phyloP scores from a whole-genome alignment of 2,888 invertebrate species.

The Pasiphila rectangulata region DNA sequence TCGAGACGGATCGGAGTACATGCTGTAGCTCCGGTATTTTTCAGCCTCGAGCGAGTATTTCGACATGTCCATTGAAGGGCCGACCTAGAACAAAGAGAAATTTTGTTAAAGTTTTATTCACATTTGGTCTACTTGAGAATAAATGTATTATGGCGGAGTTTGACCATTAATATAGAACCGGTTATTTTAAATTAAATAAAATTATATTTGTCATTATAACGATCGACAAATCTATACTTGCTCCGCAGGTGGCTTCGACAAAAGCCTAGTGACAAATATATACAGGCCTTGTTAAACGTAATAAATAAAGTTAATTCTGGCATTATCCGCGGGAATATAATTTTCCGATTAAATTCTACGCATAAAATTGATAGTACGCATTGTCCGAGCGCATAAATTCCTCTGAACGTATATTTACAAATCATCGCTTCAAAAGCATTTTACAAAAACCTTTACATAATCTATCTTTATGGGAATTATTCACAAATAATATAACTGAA shows the following conservation, averaged over 20 bases:
- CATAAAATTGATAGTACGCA: conserved; percentile 6
- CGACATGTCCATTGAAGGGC: conserved; percentile 88
- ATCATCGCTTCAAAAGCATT: conserved; percentile 45
- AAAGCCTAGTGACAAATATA: not conserved
- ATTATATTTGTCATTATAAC: too few relatives aligned
- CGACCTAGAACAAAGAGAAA: conserved; percentile 81
- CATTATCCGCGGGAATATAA: not conserved
- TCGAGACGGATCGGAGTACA: conserved; percentile 87
- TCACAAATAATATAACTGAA: conserved; percentile 55
- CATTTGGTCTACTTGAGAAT: not conserved
- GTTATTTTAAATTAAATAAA: too few relatives aligned
- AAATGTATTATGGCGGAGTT: too few relatives aligned
- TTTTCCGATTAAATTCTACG: conserved; percentile 1
- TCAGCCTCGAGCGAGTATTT: conserved; percentile 89
- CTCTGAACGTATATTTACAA: conserved; percentile 49
- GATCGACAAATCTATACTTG: not conserved
- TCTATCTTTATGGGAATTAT: conserved; percentile 50
- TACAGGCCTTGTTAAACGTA: not conserved
- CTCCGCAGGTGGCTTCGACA: not conserved
- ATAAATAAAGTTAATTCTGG: conserved; percentile 6
- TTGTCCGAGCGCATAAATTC: conserved; percentile 19
- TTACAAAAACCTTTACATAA: conserved; percentile 37
- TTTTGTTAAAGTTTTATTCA: not conserved
- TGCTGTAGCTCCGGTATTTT: conserved; percentile 87
- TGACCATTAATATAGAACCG: too few relatives aligned